These are phyloP conservation scores for Pseudomyrmex dendroicus DNA, from an alignment of 1,140 invertebrate genomes.

Conservation along the genomic window DNA sequence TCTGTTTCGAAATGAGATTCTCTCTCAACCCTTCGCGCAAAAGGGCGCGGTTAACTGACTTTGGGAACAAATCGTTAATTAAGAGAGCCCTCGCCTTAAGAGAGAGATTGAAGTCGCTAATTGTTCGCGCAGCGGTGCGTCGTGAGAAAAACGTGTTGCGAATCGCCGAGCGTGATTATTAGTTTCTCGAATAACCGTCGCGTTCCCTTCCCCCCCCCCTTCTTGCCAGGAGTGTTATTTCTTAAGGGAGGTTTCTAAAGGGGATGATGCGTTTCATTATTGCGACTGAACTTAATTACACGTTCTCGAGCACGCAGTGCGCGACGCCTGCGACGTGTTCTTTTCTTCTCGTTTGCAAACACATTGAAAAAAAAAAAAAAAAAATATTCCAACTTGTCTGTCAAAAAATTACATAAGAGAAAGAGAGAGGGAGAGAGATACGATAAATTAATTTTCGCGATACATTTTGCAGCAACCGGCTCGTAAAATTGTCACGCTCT, in stretches of 20 bases:
- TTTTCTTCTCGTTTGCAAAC: too few relatives aligned
- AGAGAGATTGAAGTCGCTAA: conserved; percentile 76
- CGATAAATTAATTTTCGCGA: too few relatives aligned
- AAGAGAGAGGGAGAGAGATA: too few relatives aligned
- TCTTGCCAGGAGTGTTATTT: conserved; percentile 68
- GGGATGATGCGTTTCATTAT: conserved; percentile 74
- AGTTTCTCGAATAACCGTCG: conserved; percentile 60
- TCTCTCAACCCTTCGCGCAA: not conserved
- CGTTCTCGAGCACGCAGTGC: conserved; percentile 38
- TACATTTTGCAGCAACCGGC: too few relatives aligned
- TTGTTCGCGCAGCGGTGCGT: conserved; percentile 74
- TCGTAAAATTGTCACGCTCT: too few relatives aligned
- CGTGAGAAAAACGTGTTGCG: conserved; percentile 81
- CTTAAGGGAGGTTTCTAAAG: conserved; percentile 45
- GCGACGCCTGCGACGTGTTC: not conserved
- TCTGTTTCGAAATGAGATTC: not conserved
- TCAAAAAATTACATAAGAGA: too few relatives aligned
- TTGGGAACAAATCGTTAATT: conserved; percentile 72
- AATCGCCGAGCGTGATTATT: conserved; percentile 66
- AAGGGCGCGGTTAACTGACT: conserved; percentile 29
- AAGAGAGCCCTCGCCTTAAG: conserved; percentile 57
- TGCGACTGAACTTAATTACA: conserved; percentile 70
- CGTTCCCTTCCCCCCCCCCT: not conserved
- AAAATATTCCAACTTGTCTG: too few relatives aligned
- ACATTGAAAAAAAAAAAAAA: too few relatives aligned